Base-by-base conservation (phyloP, 1,140 invertebrate species). In the Bombus cullumanus region DNA sequence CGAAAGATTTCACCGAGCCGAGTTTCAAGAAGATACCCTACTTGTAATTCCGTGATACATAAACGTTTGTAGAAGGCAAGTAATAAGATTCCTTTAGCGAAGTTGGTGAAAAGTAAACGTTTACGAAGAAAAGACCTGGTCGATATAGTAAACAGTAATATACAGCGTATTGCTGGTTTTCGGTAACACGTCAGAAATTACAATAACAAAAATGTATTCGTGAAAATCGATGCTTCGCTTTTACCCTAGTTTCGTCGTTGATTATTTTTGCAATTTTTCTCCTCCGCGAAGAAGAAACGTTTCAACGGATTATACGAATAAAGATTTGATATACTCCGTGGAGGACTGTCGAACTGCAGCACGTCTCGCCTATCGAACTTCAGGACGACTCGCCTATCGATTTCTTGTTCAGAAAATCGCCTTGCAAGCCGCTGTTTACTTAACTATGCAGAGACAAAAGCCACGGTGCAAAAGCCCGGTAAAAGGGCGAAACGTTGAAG, bases 61-160 rank as follows among this genome's bases (percentile, higher is more conserved):
- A 86, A 90, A 90, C 81, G 81, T 90, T 90, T 90, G 62, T 31
- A 9, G 66, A 88, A 66, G 89, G 71, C 76, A 82, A 86, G 86
- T 88, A 90, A 90, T 90, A 90, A 90, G 85, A 91, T 73, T 53
- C 69, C 34, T 68, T 68, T 25, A 4, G 34, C 31, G 66, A 68
- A 68, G 74, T 34, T 72, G 86, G 84, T 83, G 81, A 85, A 85
- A 83, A 81, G 91, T 85, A 89, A 91, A 91, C 89, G 86, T 91
- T 92, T 89, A 81, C 79, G 47, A 59, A 86, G 86, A 83, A 87
- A 88, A 89, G 73, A 31, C 71, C 41, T 71, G 66, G 82, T 88
- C 82, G 89, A 83, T 90, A 90, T 80, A 75, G 86, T 87, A 88
- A 90, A 90, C 83, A 83, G 81, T 82, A 86, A 85, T 64, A 72